Percentiles rank a stretch among this genome's conserved stretches.
phyloP scores from a whole-genome alignment of 2,113 vertebrate genomes.

The Eira barbara region DNA sequence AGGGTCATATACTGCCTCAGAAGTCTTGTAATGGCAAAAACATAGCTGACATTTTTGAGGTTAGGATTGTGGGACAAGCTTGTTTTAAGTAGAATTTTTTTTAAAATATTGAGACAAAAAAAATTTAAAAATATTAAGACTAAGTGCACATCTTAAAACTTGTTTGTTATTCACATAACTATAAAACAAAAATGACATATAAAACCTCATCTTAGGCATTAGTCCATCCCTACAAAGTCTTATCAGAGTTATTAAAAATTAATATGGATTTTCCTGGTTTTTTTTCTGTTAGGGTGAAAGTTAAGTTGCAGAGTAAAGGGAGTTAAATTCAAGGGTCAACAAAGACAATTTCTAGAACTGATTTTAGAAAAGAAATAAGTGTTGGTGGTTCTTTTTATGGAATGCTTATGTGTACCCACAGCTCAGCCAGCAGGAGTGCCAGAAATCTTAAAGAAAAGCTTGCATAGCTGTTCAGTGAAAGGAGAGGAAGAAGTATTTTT shows the following conservation, averaged over 20 bases:
- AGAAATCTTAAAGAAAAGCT: conserved; percentile 98
- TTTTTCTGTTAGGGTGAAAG: neutral
- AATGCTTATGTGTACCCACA: conserved; percentile 72
- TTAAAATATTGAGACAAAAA: neutral
- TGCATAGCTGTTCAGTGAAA: conserved; percentile 94
- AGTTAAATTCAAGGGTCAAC: neutral
- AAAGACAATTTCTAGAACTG: neutral
- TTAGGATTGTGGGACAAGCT: neutral
- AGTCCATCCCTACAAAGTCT: neutral
- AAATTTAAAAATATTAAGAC: neutral
- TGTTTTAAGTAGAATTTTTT: neutral
- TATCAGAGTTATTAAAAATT: neutral
- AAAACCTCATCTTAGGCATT: neutral
- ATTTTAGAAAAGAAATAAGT: conserved; percentile 32
- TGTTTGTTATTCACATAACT: neutral
- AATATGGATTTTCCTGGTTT: neutral
- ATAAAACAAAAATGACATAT: neutral
- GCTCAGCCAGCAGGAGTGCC: conserved; percentile 97
- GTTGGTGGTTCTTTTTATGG: conserved; percentile 56
- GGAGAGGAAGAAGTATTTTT: conserved; percentile 98
- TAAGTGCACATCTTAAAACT: neutral
- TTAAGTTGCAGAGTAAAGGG: conserved; percentile 16
- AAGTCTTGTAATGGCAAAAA: neutral
- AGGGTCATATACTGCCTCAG: neutral
- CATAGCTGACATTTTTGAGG: conserved; percentile 32